Conservation (phyloP, 1,140 invertebrate species). For the Hylaeus anthracinus region DNA sequence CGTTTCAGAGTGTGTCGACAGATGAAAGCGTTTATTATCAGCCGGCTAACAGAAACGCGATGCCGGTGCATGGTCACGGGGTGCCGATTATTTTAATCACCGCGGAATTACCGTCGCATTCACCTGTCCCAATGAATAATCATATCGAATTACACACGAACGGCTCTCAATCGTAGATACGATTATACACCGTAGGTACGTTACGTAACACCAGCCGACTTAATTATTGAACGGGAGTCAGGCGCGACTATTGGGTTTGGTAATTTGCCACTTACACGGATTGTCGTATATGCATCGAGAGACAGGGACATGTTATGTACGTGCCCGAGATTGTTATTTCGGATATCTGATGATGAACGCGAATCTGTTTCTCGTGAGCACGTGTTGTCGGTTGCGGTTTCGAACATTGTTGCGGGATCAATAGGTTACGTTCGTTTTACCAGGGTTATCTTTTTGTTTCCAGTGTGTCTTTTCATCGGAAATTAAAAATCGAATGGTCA, state of each 20-base stretch:
- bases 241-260: slow-evolving; percentile 65
- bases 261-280: slow-evolving; percentile 67
- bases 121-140: slow-evolving; percentile 70
- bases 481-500: too few species aligned
- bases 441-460: background rate
- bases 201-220: slow-evolving; percentile 65
- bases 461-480: background rate
- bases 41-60: slow-evolving; percentile 54
- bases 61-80: slow-evolving; percentile 50
- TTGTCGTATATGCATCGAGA: slow-evolving; percentile 58
- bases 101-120: slow-evolving; percentile 63
- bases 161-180: slow-evolving; percentile 66
- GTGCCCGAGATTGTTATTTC: slow-evolving; percentile 63
- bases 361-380: slow-evolving; percentile 60
- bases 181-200: slow-evolving; percentile 66
- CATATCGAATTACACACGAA: slow-evolving; percentile 70
- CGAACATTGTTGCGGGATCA: slow-evolving; percentile 47
- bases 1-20: slow-evolving; percentile 17
- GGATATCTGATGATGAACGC: slow-evolving; percentile 63
- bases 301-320: slow-evolving; percentile 41
- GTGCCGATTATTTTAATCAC: slow-evolving; percentile 69
- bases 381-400: slow-evolving; percentile 52
- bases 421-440: slow-evolving; percentile 15
- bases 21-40: slow-evolving; percentile 60
- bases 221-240: slow-evolving; percentile 68